Base-by-base conservation (phyloP, 2,113 vertebrate genomes). In the Vicugna pacos region DNA sequence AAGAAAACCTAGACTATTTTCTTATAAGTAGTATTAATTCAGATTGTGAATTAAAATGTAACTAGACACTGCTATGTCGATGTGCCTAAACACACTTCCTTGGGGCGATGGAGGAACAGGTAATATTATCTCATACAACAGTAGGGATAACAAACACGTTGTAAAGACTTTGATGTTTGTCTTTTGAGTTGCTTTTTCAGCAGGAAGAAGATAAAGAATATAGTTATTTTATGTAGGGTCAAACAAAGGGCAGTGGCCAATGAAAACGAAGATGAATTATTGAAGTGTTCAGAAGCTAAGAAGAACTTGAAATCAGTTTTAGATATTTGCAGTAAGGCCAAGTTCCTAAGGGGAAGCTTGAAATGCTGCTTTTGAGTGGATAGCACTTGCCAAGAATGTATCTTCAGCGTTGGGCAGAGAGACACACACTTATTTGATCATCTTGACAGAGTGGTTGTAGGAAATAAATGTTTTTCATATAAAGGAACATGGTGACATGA, bases 231-330 rank as follows among this genome's bases (percentile, higher is more conserved):
- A 82, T 81, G 17, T 81, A 58, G 12, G 30, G 84, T 94, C 67
- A 46, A 86, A 73, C 5, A 83, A 90, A 79, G 79, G 26, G 17
- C 84, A 96, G 28, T 79, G 32, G 28, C 62, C 91, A 96, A 13
- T 96, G 70, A 52, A 96, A 94, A 58, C 1, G 17, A 10, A 38
- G 56, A 75, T 95, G 69, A 94, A 96, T 95, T 87, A 94, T 72
- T 95, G 76, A 97, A 70, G 22, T 50, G 38, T 54, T 80, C 24
- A 81, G 65, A 90, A 76, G 42, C 24, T 50, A 38, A 90, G 10
- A 17, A 90, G 35, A 82, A 85, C 73, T 86, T 83, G 48, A 85
- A 92, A 83, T 92, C 30, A 75, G 46, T 75, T 95, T 97, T 79
- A 93, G 46, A 65, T 76, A 65, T 83, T 89, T 73, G 50, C 52